Evolutionary conservation across 2,888 invertebrate genomes (phyloP), one percentile per base, ranked within the genome.

Genomic region (Campopleginae sp.): DNA sequence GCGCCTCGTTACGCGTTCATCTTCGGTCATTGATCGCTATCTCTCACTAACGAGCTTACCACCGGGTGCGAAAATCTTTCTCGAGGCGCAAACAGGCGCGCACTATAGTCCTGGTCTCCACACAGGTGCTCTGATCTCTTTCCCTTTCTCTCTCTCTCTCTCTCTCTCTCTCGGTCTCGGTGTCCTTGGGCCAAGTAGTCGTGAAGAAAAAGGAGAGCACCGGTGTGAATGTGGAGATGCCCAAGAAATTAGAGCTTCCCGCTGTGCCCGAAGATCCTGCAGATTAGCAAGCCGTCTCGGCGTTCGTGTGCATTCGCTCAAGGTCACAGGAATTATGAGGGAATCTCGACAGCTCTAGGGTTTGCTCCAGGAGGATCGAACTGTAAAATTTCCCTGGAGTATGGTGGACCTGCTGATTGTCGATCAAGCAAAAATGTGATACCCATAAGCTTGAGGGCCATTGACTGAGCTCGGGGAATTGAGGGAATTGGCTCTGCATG

Each of bases 21-120:
- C 92, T 92, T 92, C 92, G 92, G 92, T 91, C 92, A 92, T 92
- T 91, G 92, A 92, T 92, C 91, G 92, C 92, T 90, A 92, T 92
- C 92, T 90, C 90, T 87, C 87, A 90, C 91, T 92, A 92, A 92
- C 92, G 92, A 92, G 91, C 91, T 90, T 90, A 91, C 92, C 92
- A 86, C 88, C 92, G 92, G 91, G 90, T 90, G 91, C 90, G 92
- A 92, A 92, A 92, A 92, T 91, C 90, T 89, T 89, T 89, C 89
- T 89, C 86, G 88, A 86, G 87, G 88, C 86, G 85, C 77, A 80
- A 85, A 85, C 80, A 66, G 80, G 77, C 82, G 80, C 82, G 48
- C 51, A 44, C 51, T 31, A 66, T 31, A 84, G 82, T 74, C 88
- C 51, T 42, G 58, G 12, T 71, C 71, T 80, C 80, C 75, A 19